Evolutionary conservation across 2,113 vertebrate species (phyloP).

Genomic region (Sisor rabdophorus): DNA sequence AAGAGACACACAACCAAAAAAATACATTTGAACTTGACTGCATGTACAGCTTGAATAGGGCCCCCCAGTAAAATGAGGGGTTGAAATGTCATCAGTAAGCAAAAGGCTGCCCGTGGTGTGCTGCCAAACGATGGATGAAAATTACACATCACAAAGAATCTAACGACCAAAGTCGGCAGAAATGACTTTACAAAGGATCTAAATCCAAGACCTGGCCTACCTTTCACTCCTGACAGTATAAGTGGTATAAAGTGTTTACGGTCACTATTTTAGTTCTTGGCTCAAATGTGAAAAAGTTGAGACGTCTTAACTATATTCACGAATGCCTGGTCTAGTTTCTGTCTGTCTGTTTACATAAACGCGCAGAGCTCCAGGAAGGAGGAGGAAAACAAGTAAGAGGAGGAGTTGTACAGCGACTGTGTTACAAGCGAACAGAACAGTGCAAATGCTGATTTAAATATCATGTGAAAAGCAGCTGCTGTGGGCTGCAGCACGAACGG

Average conservation of each 20-base stretch:
- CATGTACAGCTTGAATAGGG: constrained; percentile 42
- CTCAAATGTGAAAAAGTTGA: background rate
- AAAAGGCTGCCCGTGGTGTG: background rate
- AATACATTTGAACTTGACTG: constrained; percentile 21
- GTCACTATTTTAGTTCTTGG: background rate
- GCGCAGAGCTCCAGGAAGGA: background rate
- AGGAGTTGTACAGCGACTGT: background rate
- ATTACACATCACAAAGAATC: background rate
- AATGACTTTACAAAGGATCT: background rate
- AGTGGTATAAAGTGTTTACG: background rate
- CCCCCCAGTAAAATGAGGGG: constrained; percentile 46
- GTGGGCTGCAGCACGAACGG: constrained; percentile 58
- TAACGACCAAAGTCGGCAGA: background rate
- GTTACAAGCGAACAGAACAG: constrained; percentile 3
- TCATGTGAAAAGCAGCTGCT: constrained; percentile 61
- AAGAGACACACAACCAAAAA: background rate
- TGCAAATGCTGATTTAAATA: constrained; percentile 55
- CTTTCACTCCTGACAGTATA: background rate
- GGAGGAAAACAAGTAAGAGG: background rate
- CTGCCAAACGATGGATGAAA: background rate
- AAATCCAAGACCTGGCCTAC: background rate
- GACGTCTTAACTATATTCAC: background rate
- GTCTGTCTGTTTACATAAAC: background rate
- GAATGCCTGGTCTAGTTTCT: background rate
- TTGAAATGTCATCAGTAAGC: constrained; percentile 35